phyloP scores from a whole-genome alignment of 1,140 invertebrate species.

The Dreissena rostriformis region DNA sequence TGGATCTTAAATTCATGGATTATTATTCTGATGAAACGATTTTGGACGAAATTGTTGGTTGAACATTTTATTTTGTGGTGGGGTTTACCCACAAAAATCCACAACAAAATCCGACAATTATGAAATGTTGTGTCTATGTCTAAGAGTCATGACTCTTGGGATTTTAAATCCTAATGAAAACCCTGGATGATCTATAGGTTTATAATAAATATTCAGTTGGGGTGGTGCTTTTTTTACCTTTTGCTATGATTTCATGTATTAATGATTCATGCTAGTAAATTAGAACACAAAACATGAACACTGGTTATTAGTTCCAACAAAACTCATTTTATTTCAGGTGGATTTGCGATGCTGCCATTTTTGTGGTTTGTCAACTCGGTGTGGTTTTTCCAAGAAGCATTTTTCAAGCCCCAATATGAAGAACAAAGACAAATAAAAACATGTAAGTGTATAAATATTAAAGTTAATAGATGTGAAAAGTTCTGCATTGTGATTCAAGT shows the following conservation, averaged over 20 bases:
- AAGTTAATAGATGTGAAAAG: too few species aligned
- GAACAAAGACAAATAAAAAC: conserved; percentile 92
- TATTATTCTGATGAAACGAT: too few species aligned
- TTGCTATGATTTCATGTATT: background rate
- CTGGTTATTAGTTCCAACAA: too few species aligned
- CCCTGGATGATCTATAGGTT: background rate
- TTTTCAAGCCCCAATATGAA: conserved; percentile 88
- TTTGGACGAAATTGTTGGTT: too few species aligned
- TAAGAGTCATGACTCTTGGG: too few species aligned
- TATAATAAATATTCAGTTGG: background rate
- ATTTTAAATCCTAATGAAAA: too few species aligned
- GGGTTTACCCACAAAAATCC: too few species aligned
- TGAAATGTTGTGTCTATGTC: too few species aligned
- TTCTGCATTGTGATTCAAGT: too few species aligned
- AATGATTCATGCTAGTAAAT: background rate
- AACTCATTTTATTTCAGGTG: conserved; percentile 85
- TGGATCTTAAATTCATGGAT: too few species aligned
- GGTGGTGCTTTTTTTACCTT: background rate
- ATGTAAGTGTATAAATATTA: conserved; percentile 84
- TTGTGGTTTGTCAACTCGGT: conserved; percentile 94
- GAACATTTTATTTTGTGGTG: too few species aligned
- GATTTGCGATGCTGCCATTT: conserved; percentile 93
- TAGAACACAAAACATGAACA: background rate
- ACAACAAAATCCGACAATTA: too few species aligned
- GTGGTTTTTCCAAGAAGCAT: conserved; percentile 96